Percentiles rank a stretch among this genome's conserved stretches.
phyloP scores from a whole-genome alignment of 2,113 vertebrate species.

The Furnarius figulus region DNA sequence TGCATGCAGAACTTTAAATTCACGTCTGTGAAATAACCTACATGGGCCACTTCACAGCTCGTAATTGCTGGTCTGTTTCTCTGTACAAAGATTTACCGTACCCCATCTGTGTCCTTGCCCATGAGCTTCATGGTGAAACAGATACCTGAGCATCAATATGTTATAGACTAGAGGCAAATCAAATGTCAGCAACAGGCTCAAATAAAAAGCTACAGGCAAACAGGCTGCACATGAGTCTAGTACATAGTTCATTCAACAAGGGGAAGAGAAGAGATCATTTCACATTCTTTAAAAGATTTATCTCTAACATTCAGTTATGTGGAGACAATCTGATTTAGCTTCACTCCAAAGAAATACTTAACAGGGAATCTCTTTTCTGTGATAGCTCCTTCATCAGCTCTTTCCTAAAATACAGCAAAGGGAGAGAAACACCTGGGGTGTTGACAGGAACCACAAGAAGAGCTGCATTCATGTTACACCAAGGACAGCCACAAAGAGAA shows the following conservation, averaged over 20 bases:
- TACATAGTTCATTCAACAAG: not conserved
- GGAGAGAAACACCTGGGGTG: not conserved
- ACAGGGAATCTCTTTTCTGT: not conserved
- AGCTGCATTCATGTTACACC: not conserved
- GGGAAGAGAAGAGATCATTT: not conserved
- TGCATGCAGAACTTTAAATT: not conserved
- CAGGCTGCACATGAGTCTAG: not conserved
- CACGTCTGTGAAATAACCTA: not conserved
- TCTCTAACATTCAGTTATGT: not conserved
- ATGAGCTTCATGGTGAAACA: not conserved
- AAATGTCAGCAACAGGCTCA: not conserved
- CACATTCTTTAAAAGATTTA: not conserved
- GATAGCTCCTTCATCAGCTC: not conserved
- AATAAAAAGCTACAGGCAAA: not conserved
- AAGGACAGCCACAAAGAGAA: not conserved
- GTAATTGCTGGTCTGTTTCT: not conserved
- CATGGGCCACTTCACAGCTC: not conserved
- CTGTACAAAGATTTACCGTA: not conserved
- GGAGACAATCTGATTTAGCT: not conserved
- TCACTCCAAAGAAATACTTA: not conserved
- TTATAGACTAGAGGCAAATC: not conserved
- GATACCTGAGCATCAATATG: not conserved
- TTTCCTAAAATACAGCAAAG: not conserved
- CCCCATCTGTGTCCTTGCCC: not conserved
- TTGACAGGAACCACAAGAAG: not conserved